Percentiles rank a stretch among this genome's conserved stretches.
phyloP scores from a whole-genome alignment of 2,797 vertebrate species.

The Acanthiza pusilla region DNA sequence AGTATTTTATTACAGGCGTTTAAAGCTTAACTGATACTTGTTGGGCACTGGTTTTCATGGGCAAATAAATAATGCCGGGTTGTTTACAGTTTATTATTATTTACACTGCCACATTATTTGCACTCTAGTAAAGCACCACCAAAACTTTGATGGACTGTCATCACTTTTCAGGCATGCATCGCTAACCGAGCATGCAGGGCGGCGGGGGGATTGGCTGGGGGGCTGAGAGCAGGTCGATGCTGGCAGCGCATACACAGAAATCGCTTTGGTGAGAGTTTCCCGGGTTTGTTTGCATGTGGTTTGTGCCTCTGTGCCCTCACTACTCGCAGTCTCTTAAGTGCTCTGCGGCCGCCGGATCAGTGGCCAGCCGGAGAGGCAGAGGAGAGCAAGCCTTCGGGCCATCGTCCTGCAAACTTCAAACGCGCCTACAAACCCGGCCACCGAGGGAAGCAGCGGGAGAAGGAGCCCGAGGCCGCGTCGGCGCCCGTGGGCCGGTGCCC shows the following conservation, averaged over 20 bases:
- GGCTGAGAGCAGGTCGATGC: neutral
- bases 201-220: neutral
- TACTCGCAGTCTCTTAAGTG: neutral
- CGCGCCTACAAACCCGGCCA: neutral
- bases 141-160: constrained; percentile 64
- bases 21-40: constrained; percentile 23
- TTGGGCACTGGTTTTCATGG: neutral
- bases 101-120: constrained; percentile 56
- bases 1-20: constrained; percentile 46
- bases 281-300: constrained; percentile 30
- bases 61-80: constrained; percentile 37
- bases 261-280: neutral
- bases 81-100: constrained; percentile 69
- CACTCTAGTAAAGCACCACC: constrained; percentile 51
- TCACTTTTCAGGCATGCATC: constrained; percentile 50
- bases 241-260: neutral
- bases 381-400: neutral
- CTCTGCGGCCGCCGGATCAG: neutral
- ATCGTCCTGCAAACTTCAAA: neutral
- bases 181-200: constrained; percentile 40
- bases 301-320: neutral
- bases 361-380: neutral
- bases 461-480: neutral
- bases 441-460: neutral
- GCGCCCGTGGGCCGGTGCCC: neutral